phyloP scores from a whole-genome alignment of 2,888 invertebrate genomes.

The Noctua comes region DNA sequence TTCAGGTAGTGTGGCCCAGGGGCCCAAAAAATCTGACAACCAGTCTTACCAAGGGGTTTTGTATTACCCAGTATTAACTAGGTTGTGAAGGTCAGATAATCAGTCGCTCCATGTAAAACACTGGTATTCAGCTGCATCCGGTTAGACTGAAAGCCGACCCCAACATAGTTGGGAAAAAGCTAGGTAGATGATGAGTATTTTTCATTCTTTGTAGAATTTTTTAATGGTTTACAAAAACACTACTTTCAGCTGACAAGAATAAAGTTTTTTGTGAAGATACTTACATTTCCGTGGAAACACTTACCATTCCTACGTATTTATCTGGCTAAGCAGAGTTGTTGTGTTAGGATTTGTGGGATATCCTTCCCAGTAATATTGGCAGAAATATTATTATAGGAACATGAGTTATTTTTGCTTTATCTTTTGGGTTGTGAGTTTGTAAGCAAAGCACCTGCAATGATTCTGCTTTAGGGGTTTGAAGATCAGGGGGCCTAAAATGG shows the following conservation, averaged over 20 bases:
- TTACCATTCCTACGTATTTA: background rate
- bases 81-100: no score
- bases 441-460: background rate
- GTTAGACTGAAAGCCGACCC: no score
- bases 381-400: background rate
- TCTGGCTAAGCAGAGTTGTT: background rate
- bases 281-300: background rate
- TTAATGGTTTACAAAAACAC: background rate
- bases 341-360: background rate
- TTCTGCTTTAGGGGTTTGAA: background rate
- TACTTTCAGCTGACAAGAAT: background rate
- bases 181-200: background rate
- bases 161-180: no score
- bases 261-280: background rate
- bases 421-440: no score
- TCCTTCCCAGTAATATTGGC: background rate
- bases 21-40: no score
- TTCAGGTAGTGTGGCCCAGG: no score
- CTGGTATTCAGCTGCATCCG: no score
- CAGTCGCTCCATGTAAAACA: no score
- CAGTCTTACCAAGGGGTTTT: no score
- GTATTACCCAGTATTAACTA: no score
- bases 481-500: background rate
- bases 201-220: background rate
- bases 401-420: background rate